Conservation (phyloP, 2,888 invertebrate species). For the Liopterus haemorrhoidalis region DNA sequence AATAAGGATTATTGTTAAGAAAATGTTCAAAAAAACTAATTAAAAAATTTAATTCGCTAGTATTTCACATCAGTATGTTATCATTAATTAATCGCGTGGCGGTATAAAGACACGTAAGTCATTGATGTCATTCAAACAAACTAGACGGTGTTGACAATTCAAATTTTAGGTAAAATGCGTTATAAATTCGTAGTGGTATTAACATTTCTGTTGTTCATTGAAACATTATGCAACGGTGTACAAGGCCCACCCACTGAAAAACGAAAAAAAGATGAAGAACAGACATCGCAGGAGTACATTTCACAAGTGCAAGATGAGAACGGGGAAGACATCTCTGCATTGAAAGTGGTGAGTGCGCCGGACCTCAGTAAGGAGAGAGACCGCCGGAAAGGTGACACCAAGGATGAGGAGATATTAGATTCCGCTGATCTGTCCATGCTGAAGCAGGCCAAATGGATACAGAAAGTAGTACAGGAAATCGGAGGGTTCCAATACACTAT, state of each 20-base stretch:
- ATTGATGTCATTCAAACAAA: conserved; percentile 8
- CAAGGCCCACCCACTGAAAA: conserved; percentile 31
- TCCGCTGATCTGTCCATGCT: conserved; percentile 40
- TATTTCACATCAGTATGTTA: conserved; percentile 4
- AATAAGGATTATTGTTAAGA: too few relatives aligned
- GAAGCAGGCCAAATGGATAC: conserved; percentile 44
- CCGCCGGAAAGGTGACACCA: conserved; percentile 37
- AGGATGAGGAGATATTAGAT: conserved; percentile 29
- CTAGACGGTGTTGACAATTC: too few relatives aligned
- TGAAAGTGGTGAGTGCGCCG: conserved; percentile 43
- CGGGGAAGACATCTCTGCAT: conserved; percentile 37
- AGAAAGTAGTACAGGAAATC: conserved; percentile 47
- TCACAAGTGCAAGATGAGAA: conserved; percentile 37
- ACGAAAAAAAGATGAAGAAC: conserved; percentile 37
- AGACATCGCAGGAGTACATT: conserved; percentile 38
- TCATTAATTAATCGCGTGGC: conserved; percentile 11
- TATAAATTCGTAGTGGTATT: conserved; percentile 16
- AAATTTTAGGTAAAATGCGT: conserved; percentile 18
- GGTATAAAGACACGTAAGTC: conserved; percentile 23
- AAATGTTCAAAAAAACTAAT: too few relatives aligned
- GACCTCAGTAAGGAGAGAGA: conserved; percentile 44
- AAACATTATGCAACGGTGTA: conserved; percentile 19
- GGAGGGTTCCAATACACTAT: conserved; percentile 42
- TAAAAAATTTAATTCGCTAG: too few relatives aligned
- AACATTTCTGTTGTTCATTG: conserved; percentile 16